Conservation (phyloP, 1,140 invertebrate genomes). For the Diorhabda elongata region DNA sequence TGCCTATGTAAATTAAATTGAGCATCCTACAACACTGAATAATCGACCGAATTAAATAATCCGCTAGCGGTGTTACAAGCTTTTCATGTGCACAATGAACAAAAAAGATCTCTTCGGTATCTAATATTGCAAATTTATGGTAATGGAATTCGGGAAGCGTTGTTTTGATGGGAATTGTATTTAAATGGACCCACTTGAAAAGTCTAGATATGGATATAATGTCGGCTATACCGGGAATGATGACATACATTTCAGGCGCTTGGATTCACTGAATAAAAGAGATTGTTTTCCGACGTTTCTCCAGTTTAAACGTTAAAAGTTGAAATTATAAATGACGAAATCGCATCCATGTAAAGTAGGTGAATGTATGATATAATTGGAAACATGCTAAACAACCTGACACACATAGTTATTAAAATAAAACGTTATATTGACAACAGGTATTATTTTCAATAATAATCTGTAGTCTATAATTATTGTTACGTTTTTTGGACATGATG, state of each 20-base stretch:
- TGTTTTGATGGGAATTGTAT: conserved; percentile 2
- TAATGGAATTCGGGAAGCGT: not conserved
- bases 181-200: not conserved
- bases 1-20: not conserved
- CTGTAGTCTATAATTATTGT: no score
- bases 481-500: no score
- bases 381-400: no score
- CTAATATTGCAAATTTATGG: conserved; percentile 9
- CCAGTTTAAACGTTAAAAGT: no score
- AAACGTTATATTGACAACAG: no score
- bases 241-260: not conserved
- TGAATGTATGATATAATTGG: no score
- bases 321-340: no score
- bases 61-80: not conserved
- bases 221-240: not conserved
- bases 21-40: conserved; percentile 4
- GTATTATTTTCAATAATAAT: no score
- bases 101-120: conserved; percentile 3
- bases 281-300: no score
- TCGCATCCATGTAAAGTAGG: no score
- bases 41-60: conserved; percentile 11
- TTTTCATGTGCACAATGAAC: not conserved
- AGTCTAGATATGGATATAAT: not conserved
- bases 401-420: no score
- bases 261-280: not conserved